Conservation (phyloP, 2,888 invertebrate genomes). For the Saturnia japonica region DNA sequence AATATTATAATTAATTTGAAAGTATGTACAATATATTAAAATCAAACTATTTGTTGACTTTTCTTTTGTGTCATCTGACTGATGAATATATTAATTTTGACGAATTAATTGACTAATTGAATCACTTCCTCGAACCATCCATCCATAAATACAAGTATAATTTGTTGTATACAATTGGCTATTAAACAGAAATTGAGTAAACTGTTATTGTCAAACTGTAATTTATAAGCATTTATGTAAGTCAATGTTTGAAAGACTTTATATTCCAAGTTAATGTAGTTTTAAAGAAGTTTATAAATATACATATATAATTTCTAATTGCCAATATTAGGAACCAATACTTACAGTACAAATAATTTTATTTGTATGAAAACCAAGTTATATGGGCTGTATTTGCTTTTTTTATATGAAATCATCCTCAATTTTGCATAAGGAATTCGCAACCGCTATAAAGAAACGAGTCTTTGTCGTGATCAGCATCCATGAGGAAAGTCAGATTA, state of each 20-base stretch:
- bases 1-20: not conserved
- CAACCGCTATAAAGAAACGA: not conserved
- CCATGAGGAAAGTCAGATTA: slow-evolving; percentile 11
- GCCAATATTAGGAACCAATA: not conserved
- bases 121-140: not conserved
- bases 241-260: too few species aligned
- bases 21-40: not conserved
- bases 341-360: not conserved
- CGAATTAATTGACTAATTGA: not conserved
- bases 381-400: not conserved
- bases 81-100: not conserved
- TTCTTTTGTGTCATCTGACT: not conserved
- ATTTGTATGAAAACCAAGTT: not conserved
- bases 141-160: not conserved
- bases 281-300: not conserved
- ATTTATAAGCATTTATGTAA: not conserved
- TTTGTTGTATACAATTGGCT: not conserved
- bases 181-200: not conserved
- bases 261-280: not conserved
- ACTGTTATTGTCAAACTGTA: not conserved
- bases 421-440: slow-evolving; percentile 3
- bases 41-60: not conserved
- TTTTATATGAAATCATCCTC: slow-evolving; percentile 5
- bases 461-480: slow-evolving; percentile 17
- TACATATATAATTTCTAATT: not conserved